Conservation (phyloP, 2,888 invertebrate genomes). For the Drosophila longiperda region DNA sequence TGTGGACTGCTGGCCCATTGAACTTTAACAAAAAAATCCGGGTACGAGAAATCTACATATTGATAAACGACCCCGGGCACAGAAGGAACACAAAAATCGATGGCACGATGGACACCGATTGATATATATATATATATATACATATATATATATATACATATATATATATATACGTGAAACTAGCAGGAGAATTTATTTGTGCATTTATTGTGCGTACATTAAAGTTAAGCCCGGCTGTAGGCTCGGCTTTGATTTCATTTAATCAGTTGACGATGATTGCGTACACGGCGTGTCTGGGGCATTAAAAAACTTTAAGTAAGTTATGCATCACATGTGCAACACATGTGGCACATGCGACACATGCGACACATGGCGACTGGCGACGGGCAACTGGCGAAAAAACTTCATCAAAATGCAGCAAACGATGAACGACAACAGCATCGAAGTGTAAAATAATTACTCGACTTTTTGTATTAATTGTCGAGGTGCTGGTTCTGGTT, state of each 20-base stretch:
- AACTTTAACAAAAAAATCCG: constrained; percentile 55
- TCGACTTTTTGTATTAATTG: constrained; percentile 61
- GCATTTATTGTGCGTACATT: constrained; percentile 49
- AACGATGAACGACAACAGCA: constrained; percentile 47
- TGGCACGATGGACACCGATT: constrained; percentile 45
- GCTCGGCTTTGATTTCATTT: constrained; percentile 68
- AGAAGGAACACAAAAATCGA: constrained; percentile 66
- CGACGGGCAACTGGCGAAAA: constrained; percentile 19
- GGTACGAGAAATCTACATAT: constrained; percentile 68
- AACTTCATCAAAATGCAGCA: constrained; percentile 67
- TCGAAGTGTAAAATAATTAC: constrained; percentile 76
- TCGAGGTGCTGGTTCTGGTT: constrained; percentile 17
- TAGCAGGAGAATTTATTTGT: constrained; percentile 41
- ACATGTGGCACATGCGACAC: constrained; percentile 3
- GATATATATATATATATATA: constrained; percentile 43
- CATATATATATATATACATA: constrained; percentile 45
- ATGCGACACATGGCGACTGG: constrained; percentile 16
- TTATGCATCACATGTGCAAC: constrained; percentile 52
- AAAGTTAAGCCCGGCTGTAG: constrained; percentile 35
- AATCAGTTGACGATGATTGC: constrained; percentile 65
- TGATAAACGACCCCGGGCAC: constrained; percentile 69
- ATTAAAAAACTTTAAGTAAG: constrained; percentile 71
- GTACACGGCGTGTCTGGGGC: constrained; percentile 22
- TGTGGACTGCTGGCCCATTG: constrained; percentile 55
- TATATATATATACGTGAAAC: constrained; percentile 27